Percentiles rank a stretch among this genome's conserved stretches.
Evolutionary conservation across 2,888 invertebrate genomes (phyloP).

Genomic region (Lepidocyrtinus sp.): DNA sequence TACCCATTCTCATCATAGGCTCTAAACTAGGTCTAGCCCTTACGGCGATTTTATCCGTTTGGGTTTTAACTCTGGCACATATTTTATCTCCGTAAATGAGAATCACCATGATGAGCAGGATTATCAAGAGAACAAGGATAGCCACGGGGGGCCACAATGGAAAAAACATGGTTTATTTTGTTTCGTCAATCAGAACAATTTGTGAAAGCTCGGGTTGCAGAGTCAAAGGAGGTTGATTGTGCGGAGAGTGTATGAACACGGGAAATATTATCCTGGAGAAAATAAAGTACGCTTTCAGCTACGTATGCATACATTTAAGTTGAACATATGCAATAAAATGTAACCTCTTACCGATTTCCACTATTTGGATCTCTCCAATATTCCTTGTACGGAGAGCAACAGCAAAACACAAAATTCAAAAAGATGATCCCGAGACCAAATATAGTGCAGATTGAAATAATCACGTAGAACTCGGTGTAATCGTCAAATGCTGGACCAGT

Average conservation of each 20-base stretch:
- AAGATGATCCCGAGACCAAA: conserved; percentile 81
- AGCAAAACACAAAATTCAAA: conserved; percentile 85
- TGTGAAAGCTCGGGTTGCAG: conserved; percentile 66
- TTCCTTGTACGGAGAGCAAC: conserved; percentile 83
- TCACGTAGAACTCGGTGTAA: conserved; percentile 88
- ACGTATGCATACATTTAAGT: no score
- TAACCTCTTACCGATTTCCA: conserved; percentile 69
- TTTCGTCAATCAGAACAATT: conserved; percentile 34
- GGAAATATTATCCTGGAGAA: conserved; percentile 83
- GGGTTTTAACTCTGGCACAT: conserved; percentile 73
- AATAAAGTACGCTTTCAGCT: conserved; percentile 6
- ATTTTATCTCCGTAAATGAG: conserved; percentile 83
- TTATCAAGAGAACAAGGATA: conserved; percentile 81
- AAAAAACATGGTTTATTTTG: conserved; percentile 77
- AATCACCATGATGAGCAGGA: conserved; percentile 83
- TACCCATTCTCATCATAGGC: conserved; percentile 54
- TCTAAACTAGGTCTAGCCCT: conserved; percentile 32
- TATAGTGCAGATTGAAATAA: conserved; percentile 84
- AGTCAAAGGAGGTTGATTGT: conserved; percentile 81
- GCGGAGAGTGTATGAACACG: conserved; percentile 87
- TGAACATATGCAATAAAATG: no score
- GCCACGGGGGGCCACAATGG: conserved; percentile 86
- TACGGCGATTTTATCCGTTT: conserved; percentile 37
- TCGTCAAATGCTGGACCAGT: conserved; percentile 74
- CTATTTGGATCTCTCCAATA: conserved; percentile 82